These are phyloP conservation scores for Sebastes oblongus DNA, from an alignment of 2,797 vertebrate species.

Conservation along the genomic window DNA sequence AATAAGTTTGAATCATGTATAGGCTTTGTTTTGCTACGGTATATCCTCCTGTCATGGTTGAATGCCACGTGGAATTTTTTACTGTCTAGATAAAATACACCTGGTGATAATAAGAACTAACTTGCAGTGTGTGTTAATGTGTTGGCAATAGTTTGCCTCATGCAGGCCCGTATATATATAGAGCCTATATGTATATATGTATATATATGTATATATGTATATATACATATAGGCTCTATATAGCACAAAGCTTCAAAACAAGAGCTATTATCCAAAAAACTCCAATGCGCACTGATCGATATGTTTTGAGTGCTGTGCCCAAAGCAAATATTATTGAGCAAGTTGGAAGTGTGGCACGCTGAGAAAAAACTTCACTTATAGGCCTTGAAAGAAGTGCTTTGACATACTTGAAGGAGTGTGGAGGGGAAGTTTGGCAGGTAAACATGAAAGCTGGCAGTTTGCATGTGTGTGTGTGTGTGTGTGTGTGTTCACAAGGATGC, in stretches of 20 bases:
- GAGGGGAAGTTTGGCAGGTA: constrained; percentile 32
- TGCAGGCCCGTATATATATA: background rate
- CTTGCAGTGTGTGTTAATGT: constrained; percentile 19
- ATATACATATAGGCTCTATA: background rate
- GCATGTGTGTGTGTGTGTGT: background rate
- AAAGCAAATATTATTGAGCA: background rate
- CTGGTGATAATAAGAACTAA: constrained; percentile 22
- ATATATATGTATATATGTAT: fast-evolving
- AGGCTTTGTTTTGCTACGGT: background rate
- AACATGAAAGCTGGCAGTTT: constrained; percentile 19
- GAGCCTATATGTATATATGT: too few relatives aligned
- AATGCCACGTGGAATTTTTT: background rate
- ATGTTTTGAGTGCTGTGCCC: background rate
- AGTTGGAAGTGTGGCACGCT: background rate
- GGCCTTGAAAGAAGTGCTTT: constrained; percentile 36
- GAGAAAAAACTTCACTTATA: constrained; percentile 9
- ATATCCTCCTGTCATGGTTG: background rate
- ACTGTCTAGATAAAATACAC: constrained; percentile 3
- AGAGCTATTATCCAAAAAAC: background rate
- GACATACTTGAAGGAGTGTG: constrained; percentile 20
- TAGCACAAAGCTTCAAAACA: constrained; percentile 5
- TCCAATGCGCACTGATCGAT: background rate
- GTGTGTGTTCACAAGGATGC: background rate
- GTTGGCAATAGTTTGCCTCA: constrained; percentile 11
- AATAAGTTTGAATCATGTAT: background rate